Evolutionary conservation across 2,797 vertebrate genomes (phyloP), one percentile per base, ranked within the genome.

Genomic region (Poeciliopsis gracilis): DNA sequence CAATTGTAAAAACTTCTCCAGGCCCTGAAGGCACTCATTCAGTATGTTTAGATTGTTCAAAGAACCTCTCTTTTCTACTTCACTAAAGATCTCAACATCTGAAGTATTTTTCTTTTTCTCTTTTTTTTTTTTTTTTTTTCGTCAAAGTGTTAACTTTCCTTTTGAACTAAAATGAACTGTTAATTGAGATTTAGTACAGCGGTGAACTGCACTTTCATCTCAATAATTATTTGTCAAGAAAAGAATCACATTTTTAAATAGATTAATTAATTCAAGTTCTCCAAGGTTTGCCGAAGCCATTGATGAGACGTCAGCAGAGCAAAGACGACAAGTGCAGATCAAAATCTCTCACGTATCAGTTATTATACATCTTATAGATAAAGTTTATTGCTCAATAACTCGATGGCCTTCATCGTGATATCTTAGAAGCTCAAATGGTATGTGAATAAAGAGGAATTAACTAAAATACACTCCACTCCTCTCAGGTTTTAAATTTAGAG

Each of bases 171-270:
- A 84, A 78, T 57, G 3, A 77, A 84, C 78, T 72, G 74, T 71
- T 81, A 71, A 67, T 80, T 46, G 49, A 63, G 67, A n/a, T 53
- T 75, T 79, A 72, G 81, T 79, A 86, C 76, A 79, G 76, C 1
- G 76, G 43, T 77, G 78, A 80, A 75, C 76, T 82, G 80, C 80
- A 79, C 73, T 72, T 83, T 67, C 55, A n/a, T 43, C 33, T 59
- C 67, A 57, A n/a, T 25, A 79, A 77, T 81, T 28, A 70, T 77
- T 70, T 0, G 12, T 77, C 71, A 61, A 41, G 36, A 23, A 18
- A 79, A 33, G 71, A 75, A 55, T 73, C 38, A 49, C 7, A 55
- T 53, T 51, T 51, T 77, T 46, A 38, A 72, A 75, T 3, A 72
- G 59, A 75, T 43, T 25, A 86, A 83, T 82, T 75, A 59, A 69